Base-by-base conservation (phyloP, 2,113 vertebrate genomes). In the Eretmochelys imbricata region DNA sequence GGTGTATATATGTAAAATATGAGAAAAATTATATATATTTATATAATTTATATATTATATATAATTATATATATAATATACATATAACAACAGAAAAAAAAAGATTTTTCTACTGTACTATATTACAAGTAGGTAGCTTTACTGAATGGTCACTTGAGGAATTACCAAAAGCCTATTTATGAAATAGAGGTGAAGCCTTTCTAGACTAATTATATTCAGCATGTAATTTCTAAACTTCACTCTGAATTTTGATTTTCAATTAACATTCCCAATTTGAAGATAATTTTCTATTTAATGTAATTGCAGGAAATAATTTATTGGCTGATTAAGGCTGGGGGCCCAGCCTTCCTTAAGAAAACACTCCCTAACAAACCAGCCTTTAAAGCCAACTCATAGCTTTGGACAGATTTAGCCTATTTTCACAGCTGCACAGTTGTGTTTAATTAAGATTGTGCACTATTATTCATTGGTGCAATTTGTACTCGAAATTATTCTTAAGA, bases 271-370 rank as follows among this genome's bases (percentile, higher is more conserved):
- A 98, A 99, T 99, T 99, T 99, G 98, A 98, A 99, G 98, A 99
- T 99, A 98, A 98, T 98, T 99, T 99, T 99, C 98, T 99, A 98
- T 99, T 99, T 98, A 98, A 99, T 99, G 97, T 99, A 99, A 99
- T 99, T 99, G 98, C 98, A 99, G 99, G 99, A 99, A 99, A 99
- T 98, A 99, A 98, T 99, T 99, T 99, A 99, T 99, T 99, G 98
- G 98, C 98, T 99, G 99, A 99, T 99, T 99, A 99, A 99, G 99
- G 99, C 98, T 98, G 98, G 99, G 98, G 98, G 98, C 98, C 98
- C 97, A 98, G 98, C 98, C 98, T 98, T 98, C 97, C 98, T 98
- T 98, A 98, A 98, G 98, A 98, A 98, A 98, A 98, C 98, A 98
- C 95, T 97, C 97, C 92, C 93, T 97, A 98, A 98, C 98, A 98